Percentiles rank a stretch among this genome's conserved stretches.
Evolutionary conservation across 2,797 vertebrate genomes (phyloP).

Genomic region (Coranthus polyacanthus): DNA sequence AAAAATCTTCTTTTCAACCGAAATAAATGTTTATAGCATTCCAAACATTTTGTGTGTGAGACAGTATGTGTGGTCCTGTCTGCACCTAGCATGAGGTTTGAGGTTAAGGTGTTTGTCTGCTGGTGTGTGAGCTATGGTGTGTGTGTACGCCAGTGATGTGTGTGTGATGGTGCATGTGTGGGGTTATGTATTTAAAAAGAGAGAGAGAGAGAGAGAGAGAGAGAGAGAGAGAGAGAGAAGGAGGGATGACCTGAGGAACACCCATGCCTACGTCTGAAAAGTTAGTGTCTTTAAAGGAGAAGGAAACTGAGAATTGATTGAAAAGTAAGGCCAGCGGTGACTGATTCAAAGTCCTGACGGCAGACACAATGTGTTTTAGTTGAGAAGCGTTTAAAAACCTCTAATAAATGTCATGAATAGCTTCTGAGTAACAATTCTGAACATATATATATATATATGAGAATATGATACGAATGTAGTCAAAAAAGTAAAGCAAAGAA

Average conservation of each 20-base stretch:
- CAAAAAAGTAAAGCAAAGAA: too few relatives aligned
- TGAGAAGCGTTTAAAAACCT: neutral
- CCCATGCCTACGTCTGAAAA: constrained; percentile 33
- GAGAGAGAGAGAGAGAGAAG: neutral
- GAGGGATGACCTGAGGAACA: constrained; percentile 38
- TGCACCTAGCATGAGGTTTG: constrained; percentile 79
- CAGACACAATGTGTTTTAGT: neutral
- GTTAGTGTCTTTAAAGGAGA: constrained; percentile 25
- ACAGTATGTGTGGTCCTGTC: constrained; percentile 87
- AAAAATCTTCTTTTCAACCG: constrained; percentile 73
- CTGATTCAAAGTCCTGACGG: neutral
- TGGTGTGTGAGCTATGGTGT: constrained; percentile 48
- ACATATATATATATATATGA: too few relatives aligned
- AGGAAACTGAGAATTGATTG: neutral
- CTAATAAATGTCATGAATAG: neutral
- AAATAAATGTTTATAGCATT: constrained; percentile 88
- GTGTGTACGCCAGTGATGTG: constrained; percentile 35
- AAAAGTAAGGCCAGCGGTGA: neutral
- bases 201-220: neutral
- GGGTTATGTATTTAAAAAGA: constrained; percentile 35
- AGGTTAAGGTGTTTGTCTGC: constrained; percentile 83
- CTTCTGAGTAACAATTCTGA: too few relatives aligned
- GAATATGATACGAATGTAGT: too few relatives aligned
- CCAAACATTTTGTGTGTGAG: constrained; percentile 83
- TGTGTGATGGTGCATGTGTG: constrained; percentile 23